Evolutionary conservation across 2,113 vertebrate genomes (phyloP).

Genomic region (Varanus salvator): DNA sequence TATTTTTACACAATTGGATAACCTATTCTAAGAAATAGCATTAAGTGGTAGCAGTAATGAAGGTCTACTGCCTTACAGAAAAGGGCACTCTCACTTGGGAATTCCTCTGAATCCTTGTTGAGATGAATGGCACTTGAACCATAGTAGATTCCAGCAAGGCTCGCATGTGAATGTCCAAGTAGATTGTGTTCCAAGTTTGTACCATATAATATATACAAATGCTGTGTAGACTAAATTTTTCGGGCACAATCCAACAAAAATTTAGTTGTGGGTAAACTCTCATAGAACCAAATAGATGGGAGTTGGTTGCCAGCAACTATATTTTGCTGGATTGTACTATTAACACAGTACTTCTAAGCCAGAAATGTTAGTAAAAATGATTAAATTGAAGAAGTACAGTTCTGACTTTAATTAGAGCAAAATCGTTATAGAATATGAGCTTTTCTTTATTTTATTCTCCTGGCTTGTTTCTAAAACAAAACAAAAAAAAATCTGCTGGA

Average conservation of each 20-base stretch:
- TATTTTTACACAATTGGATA: conserved; percentile 33
- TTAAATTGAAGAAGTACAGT: conserved; percentile 51
- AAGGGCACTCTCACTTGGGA: conserved; percentile 14
- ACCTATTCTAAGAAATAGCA: conserved; percentile 49
- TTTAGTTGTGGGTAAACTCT: neutral
- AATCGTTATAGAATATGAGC: conserved; percentile 38
- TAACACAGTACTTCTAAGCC: neutral
- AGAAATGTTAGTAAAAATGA: conserved; percentile 36
- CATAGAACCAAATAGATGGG: neutral
- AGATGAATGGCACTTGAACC: neutral
- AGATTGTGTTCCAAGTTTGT: neutral
- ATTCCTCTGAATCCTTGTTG: neutral
- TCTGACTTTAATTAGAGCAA: conserved; percentile 42
- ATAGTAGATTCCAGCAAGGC: neutral
- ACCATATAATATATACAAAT: neutral
- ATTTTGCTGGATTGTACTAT: neutral
- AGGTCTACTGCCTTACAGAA: conserved; percentile 61
- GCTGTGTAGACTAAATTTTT: neutral
- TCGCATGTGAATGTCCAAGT: neutral
- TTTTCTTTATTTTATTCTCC: conserved; percentile 62
- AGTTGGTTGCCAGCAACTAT: neutral
- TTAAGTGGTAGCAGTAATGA: neutral
- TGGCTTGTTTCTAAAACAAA: conserved; percentile 62
- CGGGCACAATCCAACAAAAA: neutral
- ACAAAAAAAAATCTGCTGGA: conserved; percentile 26